Evolutionary conservation across 2,888 invertebrate genomes (phyloP).

Genomic region (Timandra comae): DNA sequence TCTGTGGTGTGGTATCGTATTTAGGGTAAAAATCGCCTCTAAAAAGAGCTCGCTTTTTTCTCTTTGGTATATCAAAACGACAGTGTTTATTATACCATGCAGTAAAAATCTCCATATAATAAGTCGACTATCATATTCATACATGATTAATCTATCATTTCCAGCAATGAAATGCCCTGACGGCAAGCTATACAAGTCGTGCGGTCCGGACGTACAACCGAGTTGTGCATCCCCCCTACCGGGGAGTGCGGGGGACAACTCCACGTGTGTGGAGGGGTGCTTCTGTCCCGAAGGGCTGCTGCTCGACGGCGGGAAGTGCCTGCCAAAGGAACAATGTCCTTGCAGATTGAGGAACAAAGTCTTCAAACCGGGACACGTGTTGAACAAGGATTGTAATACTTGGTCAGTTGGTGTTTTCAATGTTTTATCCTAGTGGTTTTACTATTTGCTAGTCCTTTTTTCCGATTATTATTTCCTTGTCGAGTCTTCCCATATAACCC

Average conservation of each 20-base stretch:
- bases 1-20: too few relatives aligned
- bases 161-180: slow-evolving; percentile 86
- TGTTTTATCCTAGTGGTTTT: neutral
- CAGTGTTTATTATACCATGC: too few relatives aligned
- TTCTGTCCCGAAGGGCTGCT: slow-evolving; percentile 89
- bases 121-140: too few relatives aligned
- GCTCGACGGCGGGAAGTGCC: slow-evolving; percentile 84
- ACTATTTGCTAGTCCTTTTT: neutral
- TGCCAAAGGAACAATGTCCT: slow-evolving; percentile 84
- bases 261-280: slow-evolving; percentile 89
- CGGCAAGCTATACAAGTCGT: slow-evolving; percentile 86
- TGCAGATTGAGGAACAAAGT: slow-evolving; percentile 85
- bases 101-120: too few relatives aligned
- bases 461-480: neutral
- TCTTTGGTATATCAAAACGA: too few relatives aligned
- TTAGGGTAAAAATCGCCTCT: too few relatives aligned
- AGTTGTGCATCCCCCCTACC: slow-evolving; percentile 79
- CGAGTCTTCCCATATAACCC: too few relatives aligned
- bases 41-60: too few relatives aligned
- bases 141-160: neutral
- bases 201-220: slow-evolving; percentile 84
- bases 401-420: slow-evolving; percentile 78
- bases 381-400: slow-evolving; percentile 89
- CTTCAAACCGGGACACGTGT: slow-evolving; percentile 81
- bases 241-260: slow-evolving; percentile 35